phyloP scores from a whole-genome alignment of 2,888 invertebrate species.

The Leptopilina syphax region DNA sequence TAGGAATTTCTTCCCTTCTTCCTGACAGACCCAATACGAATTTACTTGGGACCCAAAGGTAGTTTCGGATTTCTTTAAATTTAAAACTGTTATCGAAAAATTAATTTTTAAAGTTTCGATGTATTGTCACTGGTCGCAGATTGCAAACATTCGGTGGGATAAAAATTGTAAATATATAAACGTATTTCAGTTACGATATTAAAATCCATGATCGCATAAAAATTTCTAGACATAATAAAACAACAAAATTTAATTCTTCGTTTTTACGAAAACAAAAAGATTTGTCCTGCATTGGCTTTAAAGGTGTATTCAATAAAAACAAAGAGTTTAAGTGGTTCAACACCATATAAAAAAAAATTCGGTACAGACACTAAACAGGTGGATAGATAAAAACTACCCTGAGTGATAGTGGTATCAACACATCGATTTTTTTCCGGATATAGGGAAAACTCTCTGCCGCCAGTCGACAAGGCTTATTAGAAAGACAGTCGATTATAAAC shows the following conservation, averaged over 20 bases:
- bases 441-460: constrained; percentile 43
- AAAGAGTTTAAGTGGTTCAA: background rate
- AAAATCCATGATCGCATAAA: background rate
- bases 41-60: background rate
- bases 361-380: constrained; percentile 43
- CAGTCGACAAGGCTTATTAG: constrained; percentile 38
- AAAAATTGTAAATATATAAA: background rate
- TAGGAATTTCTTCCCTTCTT: background rate
- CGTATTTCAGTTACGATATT: background rate
- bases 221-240: background rate
- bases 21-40: background rate
- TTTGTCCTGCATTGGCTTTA: background rate
- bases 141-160: background rate
- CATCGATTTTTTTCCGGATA: constrained; percentile 30
- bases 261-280: background rate
- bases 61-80: background rate
- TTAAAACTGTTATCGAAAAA: background rate
- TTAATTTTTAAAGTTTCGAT: background rate
- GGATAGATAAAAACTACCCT: constrained; percentile 45
- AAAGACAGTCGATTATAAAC: constrained; percentile 40
- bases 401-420: constrained; percentile 27
- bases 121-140: background rate
- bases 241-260: background rate
- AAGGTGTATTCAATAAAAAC: background rate
- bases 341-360: background rate